Evolutionary conservation across 2,888 invertebrate species (phyloP), one percentile per base, ranked within the genome.

Genomic region (Aquatica leii): DNA sequence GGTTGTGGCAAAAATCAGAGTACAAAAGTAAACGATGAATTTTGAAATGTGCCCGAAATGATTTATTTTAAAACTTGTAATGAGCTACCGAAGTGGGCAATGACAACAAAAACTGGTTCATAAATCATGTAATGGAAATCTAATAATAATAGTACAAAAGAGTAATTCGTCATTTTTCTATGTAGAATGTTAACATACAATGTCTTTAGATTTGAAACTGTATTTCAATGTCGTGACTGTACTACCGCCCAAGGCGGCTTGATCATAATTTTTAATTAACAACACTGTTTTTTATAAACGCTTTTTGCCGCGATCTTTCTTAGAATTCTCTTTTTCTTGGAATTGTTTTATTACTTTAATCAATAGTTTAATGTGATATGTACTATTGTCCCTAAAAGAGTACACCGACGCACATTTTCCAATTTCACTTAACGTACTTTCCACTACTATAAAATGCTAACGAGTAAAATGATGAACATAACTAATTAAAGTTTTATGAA

Each of bases 201-300:
- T 54, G 48, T 48, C 40, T 43, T 52, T 62, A 46, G 48, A 50
- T 50, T 59, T 56, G 64, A 62, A 62, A 60, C 60, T 59, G 48
- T 59, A 59, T 52, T 61, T 65, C 59, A 62, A 50, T 68, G 59
- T 60, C 69, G 65, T 67, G 67, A 65, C 67, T 65, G 55, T 62
- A 60, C 58, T 51, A 62, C 66, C 65, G 68, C 70, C 68, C 67
- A 55, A 55, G 62, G 70, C 70, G 66, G 53, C 69, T 66, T 59
- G 67, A 72, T 72, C 70, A 69, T 72, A 70, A 72, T 72, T 72
- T 69, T 70, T 71, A 72, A 72, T 72, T 72, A 71, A 69, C 63
- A 63, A 56, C 63, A 18, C 56, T 53, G 58, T 65, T 69, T 66
- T 65, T 70, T 65, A 56, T 66, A 66, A 70, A 72, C 69, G 61